A percentile compares a stretch with the other conserved stretches of the same genome.
Evolutionary conservation across 2,113 vertebrate species (phyloP).

Genomic region (Maccullochella peelii): DNA sequence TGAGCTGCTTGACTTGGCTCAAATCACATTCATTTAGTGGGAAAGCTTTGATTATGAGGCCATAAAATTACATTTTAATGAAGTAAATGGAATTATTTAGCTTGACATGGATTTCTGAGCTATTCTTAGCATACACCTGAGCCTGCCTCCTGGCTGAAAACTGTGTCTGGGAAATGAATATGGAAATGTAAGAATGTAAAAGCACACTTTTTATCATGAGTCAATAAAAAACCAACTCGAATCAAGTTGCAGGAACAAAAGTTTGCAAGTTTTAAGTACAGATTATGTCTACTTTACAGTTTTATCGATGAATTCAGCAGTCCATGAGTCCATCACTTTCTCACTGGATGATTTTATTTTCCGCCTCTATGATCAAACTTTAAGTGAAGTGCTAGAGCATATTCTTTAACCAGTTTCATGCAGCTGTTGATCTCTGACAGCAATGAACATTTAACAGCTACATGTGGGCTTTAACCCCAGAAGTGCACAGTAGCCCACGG

Average conservation of each 20-base stretch:
- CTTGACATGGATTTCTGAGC: constrained; percentile 30
- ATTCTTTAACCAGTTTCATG: constrained; percentile 16
- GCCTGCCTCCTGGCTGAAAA: background rate
- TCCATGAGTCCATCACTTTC: rapidly evolving
- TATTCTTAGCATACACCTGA: constrained; percentile 23
- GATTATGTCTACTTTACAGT: background rate
- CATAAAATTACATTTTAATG: constrained; percentile 64
- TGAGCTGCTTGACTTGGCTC: constrained; percentile 58
- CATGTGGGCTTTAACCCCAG: constrained; percentile 38
- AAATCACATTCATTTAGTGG: constrained; percentile 26
- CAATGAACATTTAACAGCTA: constrained; percentile 30
- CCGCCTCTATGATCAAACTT: background rate
- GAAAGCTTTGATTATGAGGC: constrained; percentile 58
- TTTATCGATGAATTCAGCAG: background rate
- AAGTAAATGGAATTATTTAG: constrained; percentile 54
- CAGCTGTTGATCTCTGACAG: constrained; percentile 46
- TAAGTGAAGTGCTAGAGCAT: background rate
- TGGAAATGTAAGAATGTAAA: background rate
- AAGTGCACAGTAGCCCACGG: constrained; percentile 21
- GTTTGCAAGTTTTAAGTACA: too few relatives aligned
- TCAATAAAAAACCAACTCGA: too few relatives aligned
- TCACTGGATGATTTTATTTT: background rate
- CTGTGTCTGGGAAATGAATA: background rate
- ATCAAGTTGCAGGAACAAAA: too few relatives aligned
- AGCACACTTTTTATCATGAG: too few relatives aligned